Evolutionary conservation across 2,888 invertebrate genomes (phyloP).

Genomic region (Candidula unifasciata): DNA sequence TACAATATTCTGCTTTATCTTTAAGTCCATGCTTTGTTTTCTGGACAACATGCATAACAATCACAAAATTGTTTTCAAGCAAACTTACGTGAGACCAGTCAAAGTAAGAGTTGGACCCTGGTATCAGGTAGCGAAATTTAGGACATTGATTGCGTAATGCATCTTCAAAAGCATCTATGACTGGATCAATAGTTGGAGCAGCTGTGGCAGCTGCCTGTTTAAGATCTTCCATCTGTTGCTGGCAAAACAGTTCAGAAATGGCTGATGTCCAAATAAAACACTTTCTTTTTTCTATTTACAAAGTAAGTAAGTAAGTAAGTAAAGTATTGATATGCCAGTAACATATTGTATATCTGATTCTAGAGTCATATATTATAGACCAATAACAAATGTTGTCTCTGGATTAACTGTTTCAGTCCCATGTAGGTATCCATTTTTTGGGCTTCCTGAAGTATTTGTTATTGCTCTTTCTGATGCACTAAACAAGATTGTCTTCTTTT

Average conservation of each 20-base stretch:
- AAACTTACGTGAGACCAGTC: slow-evolving; percentile 47
- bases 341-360: too few relatives aligned
- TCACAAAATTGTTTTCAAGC: neutral
- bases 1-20: too few relatives aligned
- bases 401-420: too few relatives aligned
- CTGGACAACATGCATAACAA: neutral
- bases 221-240: slow-evolving; percentile 38
- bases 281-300: too few relatives aligned
- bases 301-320: too few relatives aligned
- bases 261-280: neutral
- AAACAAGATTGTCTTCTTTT: too few relatives aligned
- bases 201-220: slow-evolving; percentile 15
- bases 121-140: slow-evolving; percentile 45
- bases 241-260: neutral
- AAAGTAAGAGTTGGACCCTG: slow-evolving; percentile 45
- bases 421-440: too few relatives aligned
- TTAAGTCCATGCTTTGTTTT: neutral
- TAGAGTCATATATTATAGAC: too few relatives aligned
- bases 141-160: slow-evolving; percentile 50
- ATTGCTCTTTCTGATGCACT: too few relatives aligned
- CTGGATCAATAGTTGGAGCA: slow-evolving; percentile 47
- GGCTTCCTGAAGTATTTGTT: too few relatives aligned
- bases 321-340: too few relatives aligned
- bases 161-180: slow-evolving; percentile 46
- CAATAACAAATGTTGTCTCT: too few relatives aligned